Evolutionary conservation across 2,797 vertebrate species (phyloP), one percentile per base, ranked within the genome.

Genomic region (Garrulus glandarius): DNA sequence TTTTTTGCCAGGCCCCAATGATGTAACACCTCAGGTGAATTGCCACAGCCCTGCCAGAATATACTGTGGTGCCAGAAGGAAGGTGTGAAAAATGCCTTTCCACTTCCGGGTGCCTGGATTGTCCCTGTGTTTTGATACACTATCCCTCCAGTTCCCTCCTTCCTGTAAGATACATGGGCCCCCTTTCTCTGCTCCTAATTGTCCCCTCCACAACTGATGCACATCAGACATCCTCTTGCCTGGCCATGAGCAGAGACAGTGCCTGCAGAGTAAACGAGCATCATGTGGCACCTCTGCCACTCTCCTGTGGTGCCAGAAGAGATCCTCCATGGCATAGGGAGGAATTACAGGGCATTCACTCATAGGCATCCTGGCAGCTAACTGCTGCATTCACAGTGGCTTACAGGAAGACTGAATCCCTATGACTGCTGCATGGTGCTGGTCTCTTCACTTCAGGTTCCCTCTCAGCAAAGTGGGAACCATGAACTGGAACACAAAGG

Each of bases 21-120:
- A 97, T 96, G 93, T 93, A 97, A 97, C 41, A 86, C 11, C 6
- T 4, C 57, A 88, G 67, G 71, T 92, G 89, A 91, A 97, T 97
- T 97, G 92, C 96, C 81, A 95, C 88, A 94, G 70, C 46, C 59
- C 68, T 92, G 74, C 43, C 80, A 68, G 57, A 81, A 93, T 50
- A 49, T 63, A 50, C 34, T 36, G 20, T 5, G 7, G 41, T 61
- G 63, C 83, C 44, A 37, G 65, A 75, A 60, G 43, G 61, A 65
- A 88, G 44, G 47, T 55, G 29, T 64, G 83, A 83, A 79, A 95
- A 79, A 76, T 36, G 15, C 32, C 49, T 84, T 93, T 91, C 21
- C 11, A 13, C 9, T 37, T 3, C 15, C 0, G 0, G 7, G 17
- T 86, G 23, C 50, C 10, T 84, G 44, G 17, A 32, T 49, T 44